Evolutionary conservation across 92 coral and sea anemone species (phyloP).

Genomic region (Epizoanthus ramosus): DNA sequence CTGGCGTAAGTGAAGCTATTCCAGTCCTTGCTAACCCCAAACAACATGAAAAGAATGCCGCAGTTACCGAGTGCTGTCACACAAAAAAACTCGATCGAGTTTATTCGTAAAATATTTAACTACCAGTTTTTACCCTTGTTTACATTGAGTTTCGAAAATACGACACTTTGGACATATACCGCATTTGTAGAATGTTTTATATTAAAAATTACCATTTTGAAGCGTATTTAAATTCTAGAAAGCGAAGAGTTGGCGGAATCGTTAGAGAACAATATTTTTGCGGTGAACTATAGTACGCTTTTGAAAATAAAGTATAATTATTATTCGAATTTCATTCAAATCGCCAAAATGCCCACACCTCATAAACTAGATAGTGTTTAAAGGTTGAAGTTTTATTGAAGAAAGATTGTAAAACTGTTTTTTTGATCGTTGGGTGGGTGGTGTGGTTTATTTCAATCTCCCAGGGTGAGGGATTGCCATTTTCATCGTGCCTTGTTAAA

Average conservation of each 20-base stretch:
- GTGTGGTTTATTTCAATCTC: constrained; percentile 5
- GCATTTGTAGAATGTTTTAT: neutral
- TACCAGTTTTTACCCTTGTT: constrained; percentile 28
- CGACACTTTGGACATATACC: constrained; percentile 20
- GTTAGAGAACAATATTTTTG: constrained; percentile 3
- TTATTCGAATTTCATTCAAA: constrained; percentile 42
- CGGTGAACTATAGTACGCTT: neutral
- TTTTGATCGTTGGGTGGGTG: constrained; percentile 28
- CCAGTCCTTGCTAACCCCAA: neutral
- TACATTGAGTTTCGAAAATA: constrained; percentile 38
- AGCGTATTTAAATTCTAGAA: neutral
- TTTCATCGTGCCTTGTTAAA: constrained; percentile 40
- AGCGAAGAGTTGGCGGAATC: neutral
- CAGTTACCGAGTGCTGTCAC: neutral
- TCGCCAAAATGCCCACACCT: constrained; percentile 51
- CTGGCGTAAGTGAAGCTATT: neutral
- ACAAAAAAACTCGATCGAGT: constrained; percentile 19
- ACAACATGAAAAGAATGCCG: neutral
- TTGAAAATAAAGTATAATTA: constrained; percentile 37
- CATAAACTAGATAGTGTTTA: constrained; percentile 39
- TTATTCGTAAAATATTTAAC: constrained; percentile 39
- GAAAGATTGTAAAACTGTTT: constrained; percentile 23
- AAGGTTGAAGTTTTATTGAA: constrained; percentile 36
- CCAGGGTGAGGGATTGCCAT: constrained; percentile 25
- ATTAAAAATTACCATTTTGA: neutral